Evolutionary conservation across 1,140 invertebrate species (phyloP), one percentile per base, ranked within the genome.

Genomic region (Pinna nobilis): DNA sequence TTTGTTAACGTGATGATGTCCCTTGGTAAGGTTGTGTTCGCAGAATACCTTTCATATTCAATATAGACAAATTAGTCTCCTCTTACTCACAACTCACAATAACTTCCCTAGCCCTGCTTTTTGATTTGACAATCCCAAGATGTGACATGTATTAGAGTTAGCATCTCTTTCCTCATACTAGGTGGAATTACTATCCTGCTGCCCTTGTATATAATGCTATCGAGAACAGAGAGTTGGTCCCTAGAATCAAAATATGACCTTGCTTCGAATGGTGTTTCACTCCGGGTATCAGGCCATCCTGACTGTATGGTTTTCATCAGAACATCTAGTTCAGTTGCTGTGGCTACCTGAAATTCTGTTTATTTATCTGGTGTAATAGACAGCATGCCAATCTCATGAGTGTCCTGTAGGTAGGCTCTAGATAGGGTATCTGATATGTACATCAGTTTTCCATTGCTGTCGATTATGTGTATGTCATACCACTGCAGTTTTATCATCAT

Each of bases 251-350:
- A 74, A 28, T 57, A 77, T 20, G 35, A 37, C 44, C 65, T 23
- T 4, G 71, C 51, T 39, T 72, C 63, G 11, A 49, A 25, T 18
- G 50, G 53, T 49, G 15, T 47, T 37, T 72, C 63, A 55, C 6
- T 37, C 60, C 57, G 55, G 1, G 33, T 44, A 18, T 72, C 61
- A 32, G 70, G 70, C 70, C 70, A 72, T 53, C 70, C 70, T 35
- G 9, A 35, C 3, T 25, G 51, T 23, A 72, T 72, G 3, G 37
- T 65, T 1, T 57, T 23, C 37, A 65, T 55, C 15, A 66, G 35
- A 20, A 39, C 47, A 20, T 49, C 96, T 97, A 74, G 23, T 68
- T 74, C 47, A 30, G n/a, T n/a, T 30, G 30, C 28, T 25, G 59
- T 71, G 18, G 33, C 20, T 30, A 32, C 18, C 39, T 71, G 39